Base-by-base conservation (phyloP, 1,140 invertebrate species). In the Scaptomyza hsui region DNA sequence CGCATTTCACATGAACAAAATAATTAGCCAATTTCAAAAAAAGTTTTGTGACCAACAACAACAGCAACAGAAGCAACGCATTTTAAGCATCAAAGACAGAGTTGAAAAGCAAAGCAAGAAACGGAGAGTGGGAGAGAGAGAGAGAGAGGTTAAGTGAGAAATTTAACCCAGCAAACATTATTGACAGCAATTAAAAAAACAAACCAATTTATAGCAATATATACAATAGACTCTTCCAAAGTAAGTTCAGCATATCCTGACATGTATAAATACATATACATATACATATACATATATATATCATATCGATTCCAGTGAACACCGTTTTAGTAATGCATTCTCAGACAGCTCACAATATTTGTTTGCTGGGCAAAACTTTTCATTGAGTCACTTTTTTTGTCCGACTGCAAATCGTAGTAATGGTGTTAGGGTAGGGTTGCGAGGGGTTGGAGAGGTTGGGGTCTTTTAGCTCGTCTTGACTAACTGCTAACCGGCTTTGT, bases 311-410 rank as follows among this genome's bases (percentile, higher is more conserved):
- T 21, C 2, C 19, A 21, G 2, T 21, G 1, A 21, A 21, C 19
- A 21, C 4, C 1, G 19, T 4, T 29, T 6, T 29, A 29, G 9
- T 29, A 9, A 29, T 29, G 26, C 26, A 29, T 9, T 29, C 9
- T 26, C 0, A 4, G 44, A 21, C 39, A 42, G 39, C 42, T 24
- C 45, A 37, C 6, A 39, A 19, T 42, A 64, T 55, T 70, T 76
- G 51, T 41, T 51, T 24, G 55, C 61, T 67, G 55, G 32, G 73
- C 37, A 49, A 47, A 68, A 48, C 26, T 13, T 80, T 78, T 60
- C 52, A 82, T 82, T 82, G 74, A 80, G 78, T 80, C 72, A 80
- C 53, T 68, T 55, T 51, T 1, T 53, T 59, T 26, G 41, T 32
- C 61, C 56, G 75, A 56, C 75, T 37, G 41, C 29, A 37, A 39